Conservation (phyloP, 2,888 invertebrate species). For the Apamea crenata region DNA sequence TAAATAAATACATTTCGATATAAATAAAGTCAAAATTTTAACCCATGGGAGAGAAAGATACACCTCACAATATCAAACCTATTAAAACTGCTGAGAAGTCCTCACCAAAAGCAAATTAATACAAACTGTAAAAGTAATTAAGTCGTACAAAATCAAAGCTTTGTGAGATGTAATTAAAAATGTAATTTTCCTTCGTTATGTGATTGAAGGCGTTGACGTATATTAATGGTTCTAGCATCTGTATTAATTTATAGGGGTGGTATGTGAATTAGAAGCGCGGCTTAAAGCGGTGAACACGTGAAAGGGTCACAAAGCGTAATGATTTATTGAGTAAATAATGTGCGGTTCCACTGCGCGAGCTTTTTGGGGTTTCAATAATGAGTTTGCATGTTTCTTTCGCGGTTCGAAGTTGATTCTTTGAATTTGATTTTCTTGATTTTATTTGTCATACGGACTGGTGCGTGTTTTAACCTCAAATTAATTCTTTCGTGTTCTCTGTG, state of each 20-base stretch:
- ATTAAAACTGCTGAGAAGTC: slow-evolving; percentile 14
- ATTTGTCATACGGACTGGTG: neutral
- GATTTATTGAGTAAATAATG: slow-evolving; percentile 62
- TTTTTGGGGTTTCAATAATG: slow-evolving; percentile 20
- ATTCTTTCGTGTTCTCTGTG: neutral
- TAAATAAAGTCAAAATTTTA: neutral
- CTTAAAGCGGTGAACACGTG: slow-evolving; percentile 49
- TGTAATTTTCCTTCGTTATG: slow-evolving; percentile 27
- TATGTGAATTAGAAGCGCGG: slow-evolving; percentile 58
- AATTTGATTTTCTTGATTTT: neutral
- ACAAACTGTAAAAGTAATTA: slow-evolving; percentile 38
- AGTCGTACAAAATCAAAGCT: slow-evolving; percentile 37
- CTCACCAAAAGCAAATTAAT: slow-evolving; percentile 3
- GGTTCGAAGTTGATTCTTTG: slow-evolving; percentile 12
- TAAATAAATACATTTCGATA: neutral
- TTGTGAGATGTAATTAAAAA: slow-evolving; percentile 41
- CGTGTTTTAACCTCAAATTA: neutral
- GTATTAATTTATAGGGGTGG: slow-evolving; percentile 42
- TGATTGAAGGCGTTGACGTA: slow-evolving; percentile 48
- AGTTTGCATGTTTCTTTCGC: slow-evolving; percentile 27
- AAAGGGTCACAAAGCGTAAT: slow-evolving; percentile 61
- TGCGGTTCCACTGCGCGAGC: slow-evolving; percentile 50
- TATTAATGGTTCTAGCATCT: slow-evolving; percentile 52
- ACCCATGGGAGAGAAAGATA: neutral
- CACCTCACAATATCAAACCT: neutral